A percentile compares a stretch with the other conserved stretches of the same genome.
These are phyloP conservation scores for Mesocentrotus franciscanus DNA, from an alignment of 53 echinoderm and acorn worm genomes.

Conservation along the genomic window DNA sequence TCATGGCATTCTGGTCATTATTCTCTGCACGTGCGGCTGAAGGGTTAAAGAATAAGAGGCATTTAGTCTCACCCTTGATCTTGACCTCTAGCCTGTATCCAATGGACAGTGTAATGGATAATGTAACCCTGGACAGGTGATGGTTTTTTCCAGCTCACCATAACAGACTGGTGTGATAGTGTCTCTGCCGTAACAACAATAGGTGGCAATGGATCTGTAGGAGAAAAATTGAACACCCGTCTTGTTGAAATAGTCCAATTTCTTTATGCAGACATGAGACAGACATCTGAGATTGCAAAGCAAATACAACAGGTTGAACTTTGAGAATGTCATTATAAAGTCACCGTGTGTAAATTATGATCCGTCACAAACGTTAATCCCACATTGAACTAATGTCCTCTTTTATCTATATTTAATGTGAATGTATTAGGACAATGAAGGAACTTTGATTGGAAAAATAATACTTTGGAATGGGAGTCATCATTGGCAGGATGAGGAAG, in stretches of 20 bases:
- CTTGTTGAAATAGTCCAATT: background rate
- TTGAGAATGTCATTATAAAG: background rate
- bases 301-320: background rate
- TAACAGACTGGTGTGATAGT: constrained; percentile 47
- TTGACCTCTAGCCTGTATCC: constrained; percentile 30
- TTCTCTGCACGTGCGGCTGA: too few species aligned
- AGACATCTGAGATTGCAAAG: background rate
- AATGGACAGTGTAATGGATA: constrained; percentile 36
- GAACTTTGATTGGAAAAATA: background rate
- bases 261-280: background rate
- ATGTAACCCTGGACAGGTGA: constrained; percentile 40
- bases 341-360: background rate
- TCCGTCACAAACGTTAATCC: background rate
- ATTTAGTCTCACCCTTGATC: constrained; percentile 6
- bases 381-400: background rate
- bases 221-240: background rate
- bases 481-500: background rate
- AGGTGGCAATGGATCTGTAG: constrained; percentile 27
- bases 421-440: background rate
- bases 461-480: background rate
- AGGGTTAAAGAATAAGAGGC: too few species aligned
- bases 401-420: background rate
- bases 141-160: constrained; percentile 50
- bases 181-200: constrained; percentile 48
- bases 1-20: too few species aligned